Evolutionary conservation across 1,140 invertebrate species (phyloP), one percentile per base, ranked within the genome.

Genomic region (Coelopa frigida): DNA sequence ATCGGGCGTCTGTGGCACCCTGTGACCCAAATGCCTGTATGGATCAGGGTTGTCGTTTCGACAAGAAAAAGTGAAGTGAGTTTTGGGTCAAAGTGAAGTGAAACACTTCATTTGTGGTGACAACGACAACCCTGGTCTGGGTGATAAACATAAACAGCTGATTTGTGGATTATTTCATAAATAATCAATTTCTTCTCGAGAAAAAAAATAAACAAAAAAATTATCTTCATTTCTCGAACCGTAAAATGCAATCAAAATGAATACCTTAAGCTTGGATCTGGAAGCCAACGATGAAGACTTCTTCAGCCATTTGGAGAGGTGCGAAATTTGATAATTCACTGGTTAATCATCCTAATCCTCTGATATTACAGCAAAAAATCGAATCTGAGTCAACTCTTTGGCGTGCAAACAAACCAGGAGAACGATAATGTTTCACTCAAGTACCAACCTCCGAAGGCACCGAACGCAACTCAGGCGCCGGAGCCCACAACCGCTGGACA

Each of bases 201-300:
- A 40, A 7, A 14, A 24, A 23, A 14, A 17, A 27, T 27, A 27
- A 27, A 32, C 22, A 33, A 44, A 21, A n/a, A n/a, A n/a, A n/a
- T n/a, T n/a, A n/a, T n/a, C n/a, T n/a, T n/a, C n/a, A n/a, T n/a
- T n/a, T n/a, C n/a, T n/a, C n/a, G n/a, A n/a, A n/a, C n/a, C n/a
- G n/a, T n/a, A n/a, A n/a, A n/a, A n/a, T n/a, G n/a, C n/a, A n/a
- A n/a, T n/a, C n/a, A n/a, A n/a, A 12, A 44, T 44, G 43, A 35
- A 22, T 15, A 44, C 33, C 12, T 44, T 49, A 23, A 37, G 44
- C 27, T 49, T 49, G 22, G 26, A 36, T 39, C 27, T 44, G 1
- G 47, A 49, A 1, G 15, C 20, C 6, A 20, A 14, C 3, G 41
- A 49, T 44, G 47, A 44, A 18, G 41, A 49, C 29, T 49, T 49